phyloP scores from a whole-genome alignment of 1,140 invertebrate genomes.

The Hycleus cichorii region DNA sequence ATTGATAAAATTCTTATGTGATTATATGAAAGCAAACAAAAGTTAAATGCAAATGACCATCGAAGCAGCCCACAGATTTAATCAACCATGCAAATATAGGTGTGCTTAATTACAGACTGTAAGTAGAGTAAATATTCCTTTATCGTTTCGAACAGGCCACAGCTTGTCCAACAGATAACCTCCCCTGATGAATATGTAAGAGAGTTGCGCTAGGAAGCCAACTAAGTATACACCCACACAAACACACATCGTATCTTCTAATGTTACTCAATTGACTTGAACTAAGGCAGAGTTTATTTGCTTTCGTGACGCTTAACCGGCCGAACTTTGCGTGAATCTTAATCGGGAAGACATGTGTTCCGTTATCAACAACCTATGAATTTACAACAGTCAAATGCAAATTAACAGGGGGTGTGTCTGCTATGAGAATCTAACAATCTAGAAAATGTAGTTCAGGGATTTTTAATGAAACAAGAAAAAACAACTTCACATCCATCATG shows the following conservation, averaged over 20 bases:
- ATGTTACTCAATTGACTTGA: no score
- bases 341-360: slow-evolving; percentile 7
- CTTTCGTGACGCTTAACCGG: slow-evolving; percentile 9
- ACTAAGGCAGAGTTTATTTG: slow-evolving; percentile 6
- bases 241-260: no score
- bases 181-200: slow-evolving; percentile 38
- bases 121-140: slow-evolving; percentile 42
- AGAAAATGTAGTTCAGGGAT: no score
- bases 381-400: no score
- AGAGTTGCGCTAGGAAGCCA: slow-evolving; percentile 4
- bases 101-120: slow-evolving; percentile 41
- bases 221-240: no score
- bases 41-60: slow-evolving; percentile 32
- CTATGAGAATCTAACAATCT: no score
- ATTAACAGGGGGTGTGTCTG: no score
- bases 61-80: slow-evolving; percentile 31
- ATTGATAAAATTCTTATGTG: slow-evolving; percentile 22
- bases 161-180: slow-evolving; percentile 37
- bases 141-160: slow-evolving; percentile 36
- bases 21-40: slow-evolving; percentile 31
- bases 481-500: no score
- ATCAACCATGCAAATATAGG: slow-evolving; percentile 40
- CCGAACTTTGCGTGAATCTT: slow-evolving; percentile 10
- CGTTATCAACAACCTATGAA: background rate
- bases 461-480: no score